These are phyloP conservation scores for Thera obeliscata DNA, from an alignment of 2,888 invertebrate species.

Conservation along the genomic window DNA sequence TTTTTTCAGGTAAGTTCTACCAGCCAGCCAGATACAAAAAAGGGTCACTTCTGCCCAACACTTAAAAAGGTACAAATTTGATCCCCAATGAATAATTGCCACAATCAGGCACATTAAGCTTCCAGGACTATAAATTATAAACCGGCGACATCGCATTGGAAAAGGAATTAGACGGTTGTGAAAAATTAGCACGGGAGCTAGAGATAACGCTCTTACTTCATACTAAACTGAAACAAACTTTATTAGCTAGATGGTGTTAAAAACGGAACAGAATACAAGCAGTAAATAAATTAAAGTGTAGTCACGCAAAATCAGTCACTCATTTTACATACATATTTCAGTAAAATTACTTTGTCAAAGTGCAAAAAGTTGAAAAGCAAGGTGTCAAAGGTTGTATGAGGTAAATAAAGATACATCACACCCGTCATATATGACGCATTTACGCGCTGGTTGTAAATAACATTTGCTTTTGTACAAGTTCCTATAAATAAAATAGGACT, in stretches of 20 bases:
- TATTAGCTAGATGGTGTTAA: background rate
- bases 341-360: no score
- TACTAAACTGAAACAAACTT: background rate
- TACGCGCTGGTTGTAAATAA: no score
- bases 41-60: constrained; percentile 21
- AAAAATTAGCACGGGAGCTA: constrained; percentile 12
- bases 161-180: constrained; percentile 60
- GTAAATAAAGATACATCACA: no score
- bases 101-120: constrained; percentile 65
- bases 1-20: constrained; percentile 27
- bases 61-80: constrained; percentile 35
- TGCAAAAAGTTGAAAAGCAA: no score
- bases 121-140: constrained; percentile 69
- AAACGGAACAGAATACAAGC: background rate
- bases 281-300: background rate
- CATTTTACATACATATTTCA: no score
- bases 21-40: background rate
- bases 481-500: no score
- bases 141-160: constrained; percentile 66
- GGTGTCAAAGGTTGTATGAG: no score
- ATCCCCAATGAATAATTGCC: constrained; percentile 55
- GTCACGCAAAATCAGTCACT: no score
- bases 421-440: no score
- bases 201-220: background rate
- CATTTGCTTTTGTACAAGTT: no score